phyloP scores from a whole-genome alignment of 1,140 invertebrate genomes.

The Cydia pomonella region DNA sequence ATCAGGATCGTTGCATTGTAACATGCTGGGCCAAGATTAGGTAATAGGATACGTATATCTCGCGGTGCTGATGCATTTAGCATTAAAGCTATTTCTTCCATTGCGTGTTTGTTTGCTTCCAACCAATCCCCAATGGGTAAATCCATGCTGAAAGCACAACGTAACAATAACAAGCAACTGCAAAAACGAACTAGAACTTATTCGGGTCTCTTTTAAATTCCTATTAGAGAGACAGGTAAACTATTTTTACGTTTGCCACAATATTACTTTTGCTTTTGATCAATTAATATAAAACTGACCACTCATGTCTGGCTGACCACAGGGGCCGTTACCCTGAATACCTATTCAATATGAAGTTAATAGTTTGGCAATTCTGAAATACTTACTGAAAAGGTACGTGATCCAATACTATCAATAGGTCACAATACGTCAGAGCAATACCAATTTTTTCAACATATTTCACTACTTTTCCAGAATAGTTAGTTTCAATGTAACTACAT shows the following conservation, averaged over 20 bases:
- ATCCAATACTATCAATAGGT: conserved; percentile 67
- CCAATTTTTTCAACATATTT: conserved; percentile 68
- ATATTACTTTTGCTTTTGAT: too few species aligned
- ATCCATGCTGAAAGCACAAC: conserved; percentile 49
- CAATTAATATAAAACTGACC: too few species aligned
- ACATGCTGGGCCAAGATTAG: conserved; percentile 76
- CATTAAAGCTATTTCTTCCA: conserved; percentile 58
- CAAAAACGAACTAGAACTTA: too few species aligned
- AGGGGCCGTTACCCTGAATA: too few species aligned
- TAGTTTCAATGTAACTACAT: conserved; percentile 58
- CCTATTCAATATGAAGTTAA: too few species aligned
- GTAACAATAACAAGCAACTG: background rate
- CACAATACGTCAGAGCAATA: conserved; percentile 60
- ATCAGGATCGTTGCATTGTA: conserved; percentile 77
- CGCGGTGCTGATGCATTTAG: conserved; percentile 73
- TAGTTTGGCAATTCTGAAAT: background rate
- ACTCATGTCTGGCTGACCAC: too few species aligned
- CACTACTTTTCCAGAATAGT: conserved; percentile 56
- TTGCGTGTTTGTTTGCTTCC: conserved; percentile 57
- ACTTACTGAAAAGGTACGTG: conserved; percentile 66
- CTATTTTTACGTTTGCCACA: too few species aligned
- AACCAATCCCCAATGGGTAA: conserved; percentile 66
- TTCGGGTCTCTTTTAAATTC: too few species aligned
- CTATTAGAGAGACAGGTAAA: too few species aligned
- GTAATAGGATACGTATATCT: conserved; percentile 70